Percentiles rank a stretch among this genome's conserved stretches.
Evolutionary conservation across 2,888 invertebrate genomes (phyloP).

Genomic region (Parnassius apollo): DNA sequence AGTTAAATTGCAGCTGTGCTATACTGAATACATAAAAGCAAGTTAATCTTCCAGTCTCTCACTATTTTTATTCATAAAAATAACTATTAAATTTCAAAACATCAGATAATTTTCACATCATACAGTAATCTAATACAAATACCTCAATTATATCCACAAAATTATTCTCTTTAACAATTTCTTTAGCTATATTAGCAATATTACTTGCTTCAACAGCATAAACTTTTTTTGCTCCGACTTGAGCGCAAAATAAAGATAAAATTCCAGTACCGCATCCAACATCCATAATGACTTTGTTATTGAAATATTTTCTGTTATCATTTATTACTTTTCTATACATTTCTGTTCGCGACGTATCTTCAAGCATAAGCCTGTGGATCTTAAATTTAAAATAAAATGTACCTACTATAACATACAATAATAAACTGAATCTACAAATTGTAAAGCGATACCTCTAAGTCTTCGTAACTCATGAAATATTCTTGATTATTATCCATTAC

Average conservation of each 20-base stretch:
- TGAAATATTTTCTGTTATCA: constrained; percentile 83
- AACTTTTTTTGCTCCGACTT: constrained; percentile 93
- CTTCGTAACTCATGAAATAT: constrained; percentile 88
- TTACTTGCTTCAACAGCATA: constrained; percentile 92
- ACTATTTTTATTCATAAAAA: too few species aligned
- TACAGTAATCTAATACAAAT: constrained; percentile 20
- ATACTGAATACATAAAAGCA: not conserved
- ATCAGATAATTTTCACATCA: too few species aligned
- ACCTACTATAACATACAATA: constrained; percentile 2
- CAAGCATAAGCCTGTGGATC: constrained; percentile 91
- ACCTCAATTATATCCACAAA: constrained; percentile 85
- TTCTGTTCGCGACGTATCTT: constrained; percentile 87
- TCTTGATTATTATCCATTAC: constrained; percentile 43
- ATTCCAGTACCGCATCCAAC: constrained; percentile 94
- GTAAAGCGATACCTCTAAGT: constrained; percentile 83
- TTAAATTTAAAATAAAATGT: constrained; percentile 45
- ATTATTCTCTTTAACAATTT: constrained; percentile 86
- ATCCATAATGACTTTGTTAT: constrained; percentile 91
- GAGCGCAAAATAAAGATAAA: constrained; percentile 92
- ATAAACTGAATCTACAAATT: not conserved
- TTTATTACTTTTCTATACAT: constrained; percentile 91
- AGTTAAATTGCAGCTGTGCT: too few species aligned
- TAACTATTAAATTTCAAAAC: too few species aligned
- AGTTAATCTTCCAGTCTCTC: too few species aligned
- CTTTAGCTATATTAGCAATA: constrained; percentile 83